These are phyloP conservation scores for Halcyon senegalensis DNA, from an alignment of 2,113 vertebrate genomes.

Conservation along the genomic window DNA sequence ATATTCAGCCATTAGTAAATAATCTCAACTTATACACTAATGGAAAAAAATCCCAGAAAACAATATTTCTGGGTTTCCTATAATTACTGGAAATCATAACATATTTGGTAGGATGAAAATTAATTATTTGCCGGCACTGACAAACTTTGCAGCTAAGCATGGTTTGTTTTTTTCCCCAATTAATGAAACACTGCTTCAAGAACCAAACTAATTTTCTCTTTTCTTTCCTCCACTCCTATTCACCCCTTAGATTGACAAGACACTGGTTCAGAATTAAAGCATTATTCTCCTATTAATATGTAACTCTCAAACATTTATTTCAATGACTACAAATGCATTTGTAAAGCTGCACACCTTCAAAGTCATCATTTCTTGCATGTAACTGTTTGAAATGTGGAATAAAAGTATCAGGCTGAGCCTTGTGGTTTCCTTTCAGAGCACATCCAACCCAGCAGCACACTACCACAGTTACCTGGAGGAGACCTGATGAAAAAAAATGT, in stretches of 20 bases:
- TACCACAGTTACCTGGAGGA: neutral
- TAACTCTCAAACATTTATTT: neutral
- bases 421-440: neutral
- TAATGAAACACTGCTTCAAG: neutral
- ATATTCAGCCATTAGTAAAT: neutral
- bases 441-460: neutral
- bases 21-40: neutral
- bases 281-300: neutral
- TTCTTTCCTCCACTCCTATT: neutral
- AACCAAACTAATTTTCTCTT: neutral
- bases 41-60: neutral
- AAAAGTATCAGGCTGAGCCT: neutral
- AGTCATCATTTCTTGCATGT: neutral
- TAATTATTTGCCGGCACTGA: neutral
- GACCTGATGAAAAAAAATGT: neutral
- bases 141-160: neutral
- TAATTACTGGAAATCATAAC: conserved; percentile 5
- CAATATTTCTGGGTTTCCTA: neutral
- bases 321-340: neutral
- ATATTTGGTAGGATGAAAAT: neutral
- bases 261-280: neutral
- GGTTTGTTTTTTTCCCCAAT: neutral
- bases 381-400: neutral
- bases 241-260: neutral
- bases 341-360: neutral